These are phyloP conservation scores for Misgurnus mizolepis DNA, from an alignment of 2,113 vertebrate genomes.

Conservation along the genomic window DNA sequence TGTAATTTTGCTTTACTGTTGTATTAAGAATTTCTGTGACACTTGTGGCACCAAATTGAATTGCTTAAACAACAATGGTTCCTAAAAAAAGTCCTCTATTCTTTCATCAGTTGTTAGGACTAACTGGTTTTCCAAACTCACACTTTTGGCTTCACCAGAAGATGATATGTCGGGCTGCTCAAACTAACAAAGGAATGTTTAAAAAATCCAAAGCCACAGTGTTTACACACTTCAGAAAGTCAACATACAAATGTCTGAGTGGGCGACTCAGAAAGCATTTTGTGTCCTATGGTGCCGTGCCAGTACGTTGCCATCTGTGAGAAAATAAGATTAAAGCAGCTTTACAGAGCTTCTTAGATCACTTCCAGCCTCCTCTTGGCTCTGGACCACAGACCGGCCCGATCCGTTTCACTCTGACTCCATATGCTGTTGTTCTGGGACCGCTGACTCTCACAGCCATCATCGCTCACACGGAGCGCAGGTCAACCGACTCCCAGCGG, in stretches of 20 bases:
- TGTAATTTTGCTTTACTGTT: background rate
- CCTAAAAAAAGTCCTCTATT: too few species aligned
- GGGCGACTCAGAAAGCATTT: constrained; percentile 9
- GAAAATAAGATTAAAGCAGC: constrained; percentile 32
- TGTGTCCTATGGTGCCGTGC: background rate
- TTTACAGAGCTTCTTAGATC: constrained; percentile 46
- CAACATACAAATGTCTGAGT: background rate
- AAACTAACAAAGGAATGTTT: too few species aligned
- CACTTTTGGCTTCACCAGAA: too few species aligned
- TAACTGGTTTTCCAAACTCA: too few species aligned
- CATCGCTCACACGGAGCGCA: background rate
- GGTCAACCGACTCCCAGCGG: constrained; percentile 27
- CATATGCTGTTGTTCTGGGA: constrained; percentile 55
- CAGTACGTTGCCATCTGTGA: constrained; percentile 47
- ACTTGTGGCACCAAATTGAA: background rate
- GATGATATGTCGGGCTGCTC: too few species aligned
- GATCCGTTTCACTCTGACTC: constrained; percentile 55
- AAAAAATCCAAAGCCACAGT: too few species aligned
- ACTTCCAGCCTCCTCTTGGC: constrained; percentile 58
- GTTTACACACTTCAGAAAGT: too few species aligned
- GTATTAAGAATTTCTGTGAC: too few species aligned
- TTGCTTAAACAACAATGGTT: background rate
- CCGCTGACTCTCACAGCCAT: constrained; percentile 28
- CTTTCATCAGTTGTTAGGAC: too few species aligned
- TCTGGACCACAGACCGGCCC: constrained; percentile 51